These are phyloP conservation scores for Charadrius vociferus DNA, from an alignment of 2,113 vertebrate species.

Conservation along the genomic window DNA sequence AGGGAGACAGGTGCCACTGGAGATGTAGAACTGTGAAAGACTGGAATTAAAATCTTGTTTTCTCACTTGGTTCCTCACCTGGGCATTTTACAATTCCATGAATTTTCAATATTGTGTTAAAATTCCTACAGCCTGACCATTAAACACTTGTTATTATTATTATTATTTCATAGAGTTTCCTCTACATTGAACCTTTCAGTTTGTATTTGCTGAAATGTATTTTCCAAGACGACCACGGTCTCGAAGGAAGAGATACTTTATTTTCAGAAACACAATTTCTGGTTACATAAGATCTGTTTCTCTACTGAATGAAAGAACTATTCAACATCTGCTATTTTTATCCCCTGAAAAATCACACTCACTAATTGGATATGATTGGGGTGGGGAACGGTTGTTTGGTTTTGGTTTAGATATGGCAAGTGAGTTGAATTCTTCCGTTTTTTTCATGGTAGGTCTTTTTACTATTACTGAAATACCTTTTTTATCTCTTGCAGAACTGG, in stretches of 20 bases:
- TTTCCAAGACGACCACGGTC: not conserved
- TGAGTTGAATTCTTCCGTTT: not conserved
- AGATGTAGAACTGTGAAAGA: not conserved
- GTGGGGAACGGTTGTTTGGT: accelerated
- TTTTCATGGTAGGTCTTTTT: not conserved
- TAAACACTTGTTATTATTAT: not conserved
- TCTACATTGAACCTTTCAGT: not conserved
- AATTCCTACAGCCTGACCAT: not conserved
- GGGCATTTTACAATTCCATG: not conserved
- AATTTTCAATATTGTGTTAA: not conserved
- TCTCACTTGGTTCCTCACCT: not conserved
- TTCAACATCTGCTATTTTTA: not conserved
- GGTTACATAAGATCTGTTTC: not conserved
- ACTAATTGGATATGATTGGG: not conserved
- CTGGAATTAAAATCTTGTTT: not conserved
- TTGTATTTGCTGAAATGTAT: not conserved
- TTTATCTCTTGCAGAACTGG: not conserved
- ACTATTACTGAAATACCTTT: not conserved
- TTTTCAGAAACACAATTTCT: not conserved
- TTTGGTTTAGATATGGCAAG: not conserved
- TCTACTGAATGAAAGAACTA: not conserved
- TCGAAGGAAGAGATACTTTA: not conserved
- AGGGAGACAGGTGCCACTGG: not conserved
- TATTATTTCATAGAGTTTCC: not conserved
- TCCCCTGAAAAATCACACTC: not conserved